Conservation (phyloP, 2,888 invertebrate genomes). For the Calliopum simillimum region DNA sequence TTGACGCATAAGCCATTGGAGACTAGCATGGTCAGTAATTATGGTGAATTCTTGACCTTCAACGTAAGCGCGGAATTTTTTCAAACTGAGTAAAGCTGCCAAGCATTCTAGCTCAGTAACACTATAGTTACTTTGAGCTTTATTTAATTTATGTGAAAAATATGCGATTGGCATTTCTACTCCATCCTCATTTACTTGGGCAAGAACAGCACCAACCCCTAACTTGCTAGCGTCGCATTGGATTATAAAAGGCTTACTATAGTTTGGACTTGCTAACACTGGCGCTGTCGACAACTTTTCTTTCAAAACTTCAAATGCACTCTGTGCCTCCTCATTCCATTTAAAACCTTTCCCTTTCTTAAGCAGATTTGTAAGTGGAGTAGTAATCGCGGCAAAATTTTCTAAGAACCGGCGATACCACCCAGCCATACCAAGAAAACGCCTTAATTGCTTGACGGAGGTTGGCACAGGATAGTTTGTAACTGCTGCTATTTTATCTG, state of each 20-base stretch:
- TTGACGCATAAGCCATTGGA: slow-evolving; percentile 27
- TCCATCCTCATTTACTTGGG: too few relatives aligned
- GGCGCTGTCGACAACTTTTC: too few relatives aligned
- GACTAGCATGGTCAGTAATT: slow-evolving; percentile 18
- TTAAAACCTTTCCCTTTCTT: slow-evolving; percentile 22
- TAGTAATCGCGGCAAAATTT: slow-evolving; percentile 39
- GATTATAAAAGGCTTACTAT: too few relatives aligned
- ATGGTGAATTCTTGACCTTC: too few relatives aligned
- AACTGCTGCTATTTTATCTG: slow-evolving; percentile 38
- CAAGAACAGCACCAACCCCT: too few relatives aligned
- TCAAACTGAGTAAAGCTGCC: slow-evolving; percentile 1
- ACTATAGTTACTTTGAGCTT: slow-evolving; percentile 6
- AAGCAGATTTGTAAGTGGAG: slow-evolving; percentile 40
- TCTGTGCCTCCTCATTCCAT: slow-evolving; percentile 30
- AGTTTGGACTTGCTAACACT: too few relatives aligned
- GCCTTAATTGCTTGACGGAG: slow-evolving; percentile 35
- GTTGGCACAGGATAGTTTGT: slow-evolving; percentile 34
- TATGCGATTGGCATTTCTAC: too few relatives aligned
- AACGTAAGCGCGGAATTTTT: slow-evolving; percentile 14
- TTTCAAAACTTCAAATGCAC: too few relatives aligned
- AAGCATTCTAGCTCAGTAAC: slow-evolving; percentile 16
- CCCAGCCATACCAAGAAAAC: slow-evolving; percentile 45
- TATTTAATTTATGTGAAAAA: slow-evolving; percentile 37
- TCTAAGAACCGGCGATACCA: slow-evolving; percentile 42
- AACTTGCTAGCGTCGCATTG: too few relatives aligned